These are phyloP conservation scores for Macrostomum cliftonense DNA, from an alignment of 2,888 invertebrate species.

Conservation along the genomic window DNA sequence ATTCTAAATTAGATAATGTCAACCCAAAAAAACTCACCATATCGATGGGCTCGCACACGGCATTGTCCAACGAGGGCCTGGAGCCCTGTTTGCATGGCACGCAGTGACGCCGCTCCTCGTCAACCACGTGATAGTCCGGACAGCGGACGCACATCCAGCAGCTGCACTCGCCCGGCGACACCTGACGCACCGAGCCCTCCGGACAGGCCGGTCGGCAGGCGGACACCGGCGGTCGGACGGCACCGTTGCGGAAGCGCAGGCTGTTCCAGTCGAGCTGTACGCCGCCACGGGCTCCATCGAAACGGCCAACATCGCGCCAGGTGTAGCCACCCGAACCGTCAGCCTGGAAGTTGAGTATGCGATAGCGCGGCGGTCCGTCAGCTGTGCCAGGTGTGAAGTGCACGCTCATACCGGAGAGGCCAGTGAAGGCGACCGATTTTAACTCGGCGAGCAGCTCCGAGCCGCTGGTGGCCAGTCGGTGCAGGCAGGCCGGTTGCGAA, in stretches of 20 bases:
- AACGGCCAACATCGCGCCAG: slow-evolving; percentile 53
- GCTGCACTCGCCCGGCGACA: slow-evolving; percentile 36
- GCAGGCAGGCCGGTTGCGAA: too few relatives aligned
- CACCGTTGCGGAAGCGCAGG: slow-evolving; percentile 9
- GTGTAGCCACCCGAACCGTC: slow-evolving; percentile 44
- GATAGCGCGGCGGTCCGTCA: slow-evolving; percentile 80
- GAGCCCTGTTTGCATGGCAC: slow-evolving; percentile 37
- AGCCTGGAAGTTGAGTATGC: slow-evolving; percentile 83
- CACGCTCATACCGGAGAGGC: not conserved
- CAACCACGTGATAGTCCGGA: slow-evolving; percentile 32
- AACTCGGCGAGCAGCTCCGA: too few relatives aligned
- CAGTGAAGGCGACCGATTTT: not conserved
- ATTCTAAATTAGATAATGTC: too few relatives aligned
- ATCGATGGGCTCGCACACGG: too few relatives aligned
- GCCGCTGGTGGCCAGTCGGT: too few relatives aligned
- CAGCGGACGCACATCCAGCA: slow-evolving; percentile 44
- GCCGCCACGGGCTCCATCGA: slow-evolving; percentile 52
- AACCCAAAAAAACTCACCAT: too few relatives aligned
- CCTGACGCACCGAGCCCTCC: too few relatives aligned
- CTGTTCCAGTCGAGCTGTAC: slow-evolving; percentile 4
- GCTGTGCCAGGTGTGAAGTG: slow-evolving; percentile 63
- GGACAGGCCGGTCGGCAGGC: too few relatives aligned
- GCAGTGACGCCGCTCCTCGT: slow-evolving; percentile 37
- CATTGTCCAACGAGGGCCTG: slow-evolving; percentile 13
- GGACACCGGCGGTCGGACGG: not conserved